Percentiles rank a stretch among this genome's conserved stretches.
These are phyloP conservation scores for Andrena camellia DNA, from an alignment of 2,888 invertebrate genomes.

Conservation along the genomic window DNA sequence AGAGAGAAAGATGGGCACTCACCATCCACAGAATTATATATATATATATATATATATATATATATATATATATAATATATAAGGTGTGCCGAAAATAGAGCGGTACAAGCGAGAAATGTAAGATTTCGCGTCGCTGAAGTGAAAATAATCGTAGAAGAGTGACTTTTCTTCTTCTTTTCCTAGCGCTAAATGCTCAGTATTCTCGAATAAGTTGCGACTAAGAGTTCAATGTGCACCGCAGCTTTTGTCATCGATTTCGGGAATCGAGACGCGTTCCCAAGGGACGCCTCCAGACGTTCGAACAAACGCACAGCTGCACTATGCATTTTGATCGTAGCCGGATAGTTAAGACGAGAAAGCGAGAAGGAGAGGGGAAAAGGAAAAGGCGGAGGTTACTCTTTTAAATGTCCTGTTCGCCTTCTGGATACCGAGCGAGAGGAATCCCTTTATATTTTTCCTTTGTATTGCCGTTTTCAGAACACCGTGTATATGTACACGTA, in stretches of 20 bases:
- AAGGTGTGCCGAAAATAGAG: slow-evolving; percentile 48
- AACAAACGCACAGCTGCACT: slow-evolving; percentile 30
- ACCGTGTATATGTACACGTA: slow-evolving; percentile 44
- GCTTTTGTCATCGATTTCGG: slow-evolving; percentile 13
- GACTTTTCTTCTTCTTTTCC: slow-evolving; percentile 1
- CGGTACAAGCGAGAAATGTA: slow-evolving; percentile 51
- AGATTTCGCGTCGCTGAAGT: slow-evolving; percentile 26
- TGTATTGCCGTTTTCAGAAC: slow-evolving; percentile 39
- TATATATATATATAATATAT: slow-evolving; percentile 39
- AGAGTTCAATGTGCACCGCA: slow-evolving; percentile 10
- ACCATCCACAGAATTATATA: slow-evolving; percentile 50
- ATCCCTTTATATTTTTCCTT: slow-evolving; percentile 39
- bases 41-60: slow-evolving; percentile 29
- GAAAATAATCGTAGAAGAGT: neutral
- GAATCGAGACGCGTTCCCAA: neutral
- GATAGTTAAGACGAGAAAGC: neutral
- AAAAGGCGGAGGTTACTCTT: neutral
- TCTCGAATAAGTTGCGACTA: neutral
- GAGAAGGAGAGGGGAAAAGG: no score
- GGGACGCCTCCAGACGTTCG: neutral
- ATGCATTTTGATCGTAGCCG: slow-evolving; percentile 14
- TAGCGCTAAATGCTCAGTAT: slow-evolving; percentile 5
- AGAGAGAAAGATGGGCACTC: slow-evolving; percentile 42
- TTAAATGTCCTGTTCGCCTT: neutral
- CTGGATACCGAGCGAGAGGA: neutral